Evolutionary conservation across 2,797 vertebrate genomes (phyloP).

Genomic region (Sebastes variabilis): DNA sequence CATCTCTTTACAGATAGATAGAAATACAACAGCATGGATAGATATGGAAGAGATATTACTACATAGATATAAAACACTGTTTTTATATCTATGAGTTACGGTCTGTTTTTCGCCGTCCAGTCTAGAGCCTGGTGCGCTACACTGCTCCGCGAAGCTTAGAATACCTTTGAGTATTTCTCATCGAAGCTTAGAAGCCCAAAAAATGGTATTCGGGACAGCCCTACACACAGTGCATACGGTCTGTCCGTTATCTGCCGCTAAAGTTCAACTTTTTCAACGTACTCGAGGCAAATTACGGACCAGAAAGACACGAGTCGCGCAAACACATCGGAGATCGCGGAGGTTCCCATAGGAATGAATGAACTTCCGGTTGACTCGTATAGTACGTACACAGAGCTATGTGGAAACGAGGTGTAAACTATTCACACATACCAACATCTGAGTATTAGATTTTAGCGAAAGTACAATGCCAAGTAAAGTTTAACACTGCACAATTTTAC

Average conservation of each 20-base stretch:
- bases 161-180: background rate
- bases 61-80: background rate
- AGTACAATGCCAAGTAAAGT: slow-evolving; percentile 12
- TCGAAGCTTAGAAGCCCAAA: background rate
- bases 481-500: slow-evolving; percentile 9
- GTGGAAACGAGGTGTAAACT: background rate
- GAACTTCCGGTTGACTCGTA: background rate
- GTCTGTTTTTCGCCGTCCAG: background rate
- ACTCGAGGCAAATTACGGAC: background rate
- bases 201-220: background rate
- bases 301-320: background rate
- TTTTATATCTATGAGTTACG: background rate
- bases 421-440: background rate
- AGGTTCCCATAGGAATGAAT: background rate
- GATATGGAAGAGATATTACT: background rate
- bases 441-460: background rate
- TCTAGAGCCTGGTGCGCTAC: background rate
- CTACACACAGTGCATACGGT: background rate
- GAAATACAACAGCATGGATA: background rate
- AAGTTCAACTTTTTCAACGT: background rate
- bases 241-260: background rate
- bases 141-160: background rate
- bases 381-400: background rate
- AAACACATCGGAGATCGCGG: background rate
- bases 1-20: background rate